Evolutionary conservation across 37 sponge, comb jelly and placozoan species (phyloP), one percentile per base, ranked within the genome.

Genomic region (Tethya wilhelma): DNA sequence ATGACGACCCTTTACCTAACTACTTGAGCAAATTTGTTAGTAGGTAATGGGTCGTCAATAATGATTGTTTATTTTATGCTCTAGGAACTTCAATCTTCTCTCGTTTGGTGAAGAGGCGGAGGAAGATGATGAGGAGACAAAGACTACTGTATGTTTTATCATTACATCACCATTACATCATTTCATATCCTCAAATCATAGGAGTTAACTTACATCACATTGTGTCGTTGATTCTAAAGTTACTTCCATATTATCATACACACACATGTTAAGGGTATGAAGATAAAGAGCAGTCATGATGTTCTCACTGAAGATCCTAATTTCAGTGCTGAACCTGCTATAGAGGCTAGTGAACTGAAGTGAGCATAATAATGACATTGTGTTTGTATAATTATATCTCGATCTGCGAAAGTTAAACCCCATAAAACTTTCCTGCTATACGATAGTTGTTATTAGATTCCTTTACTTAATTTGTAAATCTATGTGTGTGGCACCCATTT

Each of bases 101-200:
- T 98, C 99, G 0, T 98, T 98, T 80, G 99, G 96, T 14, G 96
- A 96, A 7, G 96, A 98, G 77, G 92, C 95, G 38, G 99, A 96
- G 59, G 96, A 95, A 28, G 93, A 95, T 39, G 96, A 95, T 38
- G 96, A 96, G 42, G 85, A 93, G 72, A 69, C 80, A 29, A 38
- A 7, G 2, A 26, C 49, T 64, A 67, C 37, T 23, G 66, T 66
- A 63, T 2, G 17, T 49, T 11, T 20, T 49, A 49, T 49, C 17
- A 11, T 49, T 20, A 49, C 55, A 11, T 49, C 55, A 49, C 55
- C 17, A 49, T 49, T 20, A 11, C 55, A 11, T 49, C 17, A 49
- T 49, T 17, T 17, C 55, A 20, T 49, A 49, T 49, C 55, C 55
- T 20, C 55, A 11, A 20, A 11, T 20, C 17, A 49, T 17, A 20